Evolutionary conservation across 2,797 vertebrate species (phyloP), one percentile per base, ranked within the genome.

Genomic region (Paguma larvata): DNA sequence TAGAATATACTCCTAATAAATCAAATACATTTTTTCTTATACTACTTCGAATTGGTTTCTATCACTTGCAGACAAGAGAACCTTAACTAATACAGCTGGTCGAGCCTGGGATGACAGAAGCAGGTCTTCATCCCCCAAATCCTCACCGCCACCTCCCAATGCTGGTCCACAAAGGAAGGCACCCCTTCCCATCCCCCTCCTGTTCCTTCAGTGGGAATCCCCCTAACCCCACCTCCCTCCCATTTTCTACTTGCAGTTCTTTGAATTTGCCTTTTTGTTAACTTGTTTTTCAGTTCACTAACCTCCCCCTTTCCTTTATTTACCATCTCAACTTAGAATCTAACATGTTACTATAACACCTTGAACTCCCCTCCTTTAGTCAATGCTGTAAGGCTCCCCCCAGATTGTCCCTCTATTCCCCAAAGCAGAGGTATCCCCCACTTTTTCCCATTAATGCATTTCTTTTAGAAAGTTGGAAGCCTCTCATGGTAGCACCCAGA

Each of bases 1-100:
- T n/a, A 23, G 41, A 89, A 84, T 80, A 73, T 91, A 86, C 94
- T 95, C 95, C 82, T 46, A 91, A 82, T 93, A 92, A 86, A 90
- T 89, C 90, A 95, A 94, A 92, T 34, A 78, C 44, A 67, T 73
- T 65, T 79, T 82, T 79, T 27, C 51, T 96, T 94, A 96, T 89
- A 53, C 80, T 78, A 41, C n/a, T 83, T 91, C 32, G 82, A 89
- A 87, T 93, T 70, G 70, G 59, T 89, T 97, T 87, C 86, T 91
- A 73, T 86, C 67, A 48, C 68, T 91, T 94, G 65, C 79, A 94
- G 63, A 65, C 63, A 68, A 92, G 85, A 94, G 34, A 97, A 65
- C 51, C 53, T 83, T 91, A 80, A 78, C 83, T 30, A 89, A 79
- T 34, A 38, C 10, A n/a, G 34, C 51, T 53, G 23, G 30, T 10